Base-by-base conservation (phyloP, 2,888 invertebrate species). In the Heliconius ismenius region DNA sequence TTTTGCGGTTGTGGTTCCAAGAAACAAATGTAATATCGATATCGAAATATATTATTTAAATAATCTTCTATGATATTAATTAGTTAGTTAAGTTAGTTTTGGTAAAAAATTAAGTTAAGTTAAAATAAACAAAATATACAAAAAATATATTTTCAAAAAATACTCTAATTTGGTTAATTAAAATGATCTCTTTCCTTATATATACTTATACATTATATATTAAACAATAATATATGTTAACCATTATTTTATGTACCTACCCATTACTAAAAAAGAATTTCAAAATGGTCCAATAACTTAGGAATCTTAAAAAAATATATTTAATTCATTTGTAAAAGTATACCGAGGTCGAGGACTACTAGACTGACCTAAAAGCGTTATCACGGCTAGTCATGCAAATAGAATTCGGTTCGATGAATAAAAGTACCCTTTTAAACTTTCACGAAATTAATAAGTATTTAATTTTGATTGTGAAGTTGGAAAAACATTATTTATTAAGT, bases 321-420 rank as follows among this genome's bases (percentile, higher is more conserved):
- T 74, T 79, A 68, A 39, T 58, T 39, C 67, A 73, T 78, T 76
- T 67, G 63, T 74, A 79, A 64, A 76, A 58, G 64, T 32, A 49
- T 32, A 68, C 43, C 64, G 77, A 75, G 79, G 78, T 78, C 79
- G 62, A 78, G 78, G 26, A 69, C 65, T 49, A 68, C 76, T 75
- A 77, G 75, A 63, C 73, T 78, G 79, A 78, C 78, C 78, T 78
- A 78, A 79, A 76, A 78, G 70, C 78, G 43, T 78, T 76, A 79
- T 79, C 69, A 75, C 54, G 69, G 64, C 78, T 75, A 75, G 75
- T 78, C 79, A 78, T 76, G 79, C 78, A 75, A 79, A 78, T 74
- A 74, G 73, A 76, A 75, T 76, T 78, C 60, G 76, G 73, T 76
- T 76, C 79, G 78, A 79, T 64, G 65, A 9, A 36, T 75, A 75